Evolutionary conservation across 2,113 vertebrate species (phyloP).

Genomic region (Sclerurus mexicanus): DNA sequence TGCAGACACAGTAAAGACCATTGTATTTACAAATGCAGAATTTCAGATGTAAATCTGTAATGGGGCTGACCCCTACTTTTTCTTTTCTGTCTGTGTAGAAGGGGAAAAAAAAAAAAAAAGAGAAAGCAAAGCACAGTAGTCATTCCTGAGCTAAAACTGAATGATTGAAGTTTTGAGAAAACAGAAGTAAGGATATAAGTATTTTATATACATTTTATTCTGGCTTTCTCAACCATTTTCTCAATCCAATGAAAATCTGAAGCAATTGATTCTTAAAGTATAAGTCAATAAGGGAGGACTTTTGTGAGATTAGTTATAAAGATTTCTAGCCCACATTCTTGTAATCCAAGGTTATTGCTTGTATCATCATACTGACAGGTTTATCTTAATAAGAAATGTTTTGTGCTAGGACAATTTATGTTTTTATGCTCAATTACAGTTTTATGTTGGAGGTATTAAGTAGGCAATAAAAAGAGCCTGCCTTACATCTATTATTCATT

Average conservation of each 20-base stretch:
- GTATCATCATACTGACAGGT: constrained; percentile 42
- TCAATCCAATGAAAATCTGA: constrained; percentile 6
- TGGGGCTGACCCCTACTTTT: background rate
- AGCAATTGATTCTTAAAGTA: constrained; percentile 37
- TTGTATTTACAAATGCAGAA: background rate
- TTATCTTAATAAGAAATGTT: constrained; percentile 61
- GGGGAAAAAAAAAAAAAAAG: background rate
- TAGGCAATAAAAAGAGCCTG: constrained; percentile 35
- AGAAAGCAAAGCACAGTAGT: background rate
- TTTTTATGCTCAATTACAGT: constrained; percentile 61
- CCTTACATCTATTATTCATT: constrained; percentile 19
- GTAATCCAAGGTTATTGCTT: constrained; percentile 52
- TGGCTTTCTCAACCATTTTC: constrained; percentile 19
- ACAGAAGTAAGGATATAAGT: background rate
- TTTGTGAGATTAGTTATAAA: constrained; percentile 54
- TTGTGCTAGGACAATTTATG: constrained; percentile 44
- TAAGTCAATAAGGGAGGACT: constrained; percentile 44
- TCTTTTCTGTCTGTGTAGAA: background rate
- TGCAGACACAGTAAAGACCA: background rate
- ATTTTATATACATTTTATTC: constrained; percentile 7
- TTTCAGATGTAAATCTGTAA: background rate
- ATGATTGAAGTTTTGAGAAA: background rate
- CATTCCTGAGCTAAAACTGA: background rate
- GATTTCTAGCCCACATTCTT: constrained; percentile 31
- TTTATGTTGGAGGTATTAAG: constrained; percentile 52